Evolutionary conservation across 2,797 vertebrate species (phyloP), one percentile per base, ranked within the genome.

Genomic region (Enteromius mattozi): DNA sequence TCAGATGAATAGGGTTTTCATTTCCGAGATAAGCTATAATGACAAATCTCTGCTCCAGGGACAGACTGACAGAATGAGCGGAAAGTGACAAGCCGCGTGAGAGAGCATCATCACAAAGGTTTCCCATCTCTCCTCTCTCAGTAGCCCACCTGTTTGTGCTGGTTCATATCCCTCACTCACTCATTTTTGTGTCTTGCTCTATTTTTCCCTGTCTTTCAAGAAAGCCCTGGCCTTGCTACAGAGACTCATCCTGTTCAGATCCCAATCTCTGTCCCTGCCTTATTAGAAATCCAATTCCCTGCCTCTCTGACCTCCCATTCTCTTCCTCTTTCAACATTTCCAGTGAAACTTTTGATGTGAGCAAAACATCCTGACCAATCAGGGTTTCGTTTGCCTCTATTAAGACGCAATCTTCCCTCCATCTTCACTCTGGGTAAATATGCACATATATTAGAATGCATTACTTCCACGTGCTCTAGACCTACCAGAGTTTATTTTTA

Each of bases 41-140:
- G 78, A 82, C 63, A 30, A 87, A 82, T 89, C 75, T 79, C 47
- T 59, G 82, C 86, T 82, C 51, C 47, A 10, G 78, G 79, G 79
- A 84, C 56, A 80, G 74, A 89, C 42, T 87, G 82, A 86, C 79
- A 71, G 71, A 66, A 45, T 49, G 54, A 66, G 80, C 40, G 56
- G 5, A 82, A 81, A 86, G 84, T 84, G 80, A 86, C 84, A 86
- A 47, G 49, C 63, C 51, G 40, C 51, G 30, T 54, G 78, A 87
- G 81, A 87, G 70, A 84, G 82, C 86, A 86, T 89, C 82, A 87
- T 80, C 85, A 89, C 86, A 86, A 85, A 81, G 69, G 74, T 70
- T 78, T 56, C 45, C 70, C 80, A 65, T 87, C 42, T 80, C 66
- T 75, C 68, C 75, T 61, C 37, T 78, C 79, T 74, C 63, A 72